A percentile compares a stretch with the other conserved stretches of the same genome.
phyloP scores from a whole-genome alignment of 2,888 invertebrate species.

The Sarcophaga rosellei region DNA sequence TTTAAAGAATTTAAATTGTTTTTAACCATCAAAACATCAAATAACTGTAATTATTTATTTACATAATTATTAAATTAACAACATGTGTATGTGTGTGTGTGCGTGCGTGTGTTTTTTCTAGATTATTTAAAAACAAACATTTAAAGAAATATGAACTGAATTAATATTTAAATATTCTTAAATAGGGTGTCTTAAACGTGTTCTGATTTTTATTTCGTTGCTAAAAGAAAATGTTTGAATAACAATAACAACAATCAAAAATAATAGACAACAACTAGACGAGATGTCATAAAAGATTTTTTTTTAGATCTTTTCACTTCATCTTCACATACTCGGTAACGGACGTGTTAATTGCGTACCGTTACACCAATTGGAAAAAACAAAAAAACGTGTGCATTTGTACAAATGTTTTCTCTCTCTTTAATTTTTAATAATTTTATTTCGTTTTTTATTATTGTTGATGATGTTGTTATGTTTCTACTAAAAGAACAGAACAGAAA shows the following conservation, averaged over 20 bases:
- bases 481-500: background rate
- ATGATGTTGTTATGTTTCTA: background rate
- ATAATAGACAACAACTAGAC: too few species aligned
- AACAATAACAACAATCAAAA: slow-evolving; percentile 25
- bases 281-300: slow-evolving; percentile 54
- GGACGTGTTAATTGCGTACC: slow-evolving; percentile 17
- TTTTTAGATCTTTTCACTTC: slow-evolving; percentile 32
- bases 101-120: background rate
- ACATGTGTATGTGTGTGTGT: background rate
- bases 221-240: too few species aligned
- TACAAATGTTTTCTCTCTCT: background rate
- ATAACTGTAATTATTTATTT: background rate
- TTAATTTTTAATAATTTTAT: slow-evolving; percentile 3
- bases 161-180: slow-evolving; percentile 22
- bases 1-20: slow-evolving; percentile 54
- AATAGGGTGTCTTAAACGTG: background rate
- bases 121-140: background rate
- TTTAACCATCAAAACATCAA: background rate
- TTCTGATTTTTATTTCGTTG: slow-evolving; percentile 3
- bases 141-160: background rate
- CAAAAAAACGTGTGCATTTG: background rate
- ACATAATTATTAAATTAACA: background rate
- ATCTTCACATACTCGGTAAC: slow-evolving; percentile 20
- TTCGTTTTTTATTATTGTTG: slow-evolving; percentile 1
- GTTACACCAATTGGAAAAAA: slow-evolving; percentile 24